Conservation (phyloP, 2,888 invertebrate genomes). For the Melolontha melolontha region DNA sequence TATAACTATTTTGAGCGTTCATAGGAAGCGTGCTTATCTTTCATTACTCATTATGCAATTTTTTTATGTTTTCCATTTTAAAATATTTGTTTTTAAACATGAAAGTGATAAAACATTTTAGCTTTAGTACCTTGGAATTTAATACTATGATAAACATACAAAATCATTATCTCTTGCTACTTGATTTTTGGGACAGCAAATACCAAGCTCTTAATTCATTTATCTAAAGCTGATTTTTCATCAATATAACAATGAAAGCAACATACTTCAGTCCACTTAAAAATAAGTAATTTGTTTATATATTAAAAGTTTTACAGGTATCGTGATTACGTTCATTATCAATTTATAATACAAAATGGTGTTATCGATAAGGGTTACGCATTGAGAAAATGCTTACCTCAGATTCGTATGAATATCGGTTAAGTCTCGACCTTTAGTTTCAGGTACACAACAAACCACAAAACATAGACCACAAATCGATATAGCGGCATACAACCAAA, state of each 20-base stretch:
- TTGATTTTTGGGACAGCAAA: no score
- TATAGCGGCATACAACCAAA: slow-evolving; percentile 88
- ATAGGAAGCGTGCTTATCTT: no score
- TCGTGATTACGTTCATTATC: slow-evolving; percentile 1
- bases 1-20: no score
- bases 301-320: slow-evolving; percentile 16
- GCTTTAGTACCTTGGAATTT: no score
- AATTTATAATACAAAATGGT: slow-evolving; percentile 25
- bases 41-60: no score
- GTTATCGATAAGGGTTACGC: slow-evolving; percentile 27
- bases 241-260: slow-evolving; percentile 19
- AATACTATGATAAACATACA: no score
- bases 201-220: no score
- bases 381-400: slow-evolving; percentile 57
- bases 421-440: slow-evolving; percentile 90
- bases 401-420: slow-evolving; percentile 85
- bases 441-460: slow-evolving; percentile 88
- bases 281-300: background rate
- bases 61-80: no score
- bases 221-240: background rate
- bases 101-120: no score
- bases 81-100: no score
- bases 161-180: no score
- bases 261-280: background rate
- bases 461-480: slow-evolving; percentile 86